phyloP scores from a whole-genome alignment of 2,797 vertebrate genomes.

The Pristis pectinata region DNA sequence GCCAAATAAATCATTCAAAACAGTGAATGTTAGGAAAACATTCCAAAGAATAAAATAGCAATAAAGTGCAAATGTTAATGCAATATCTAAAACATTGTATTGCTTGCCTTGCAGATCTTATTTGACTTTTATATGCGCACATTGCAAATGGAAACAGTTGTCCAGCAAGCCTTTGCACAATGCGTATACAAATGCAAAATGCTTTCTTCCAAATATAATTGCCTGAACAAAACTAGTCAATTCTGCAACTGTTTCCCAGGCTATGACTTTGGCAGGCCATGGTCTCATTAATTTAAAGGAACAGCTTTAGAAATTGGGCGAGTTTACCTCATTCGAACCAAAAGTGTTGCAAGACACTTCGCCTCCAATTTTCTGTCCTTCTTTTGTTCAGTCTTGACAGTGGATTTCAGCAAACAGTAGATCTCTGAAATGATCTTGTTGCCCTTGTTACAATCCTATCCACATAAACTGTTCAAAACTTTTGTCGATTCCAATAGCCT shows the following conservation, averaged over 20 bases:
- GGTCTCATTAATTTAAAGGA: conserved; percentile 1
- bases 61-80: background rate
- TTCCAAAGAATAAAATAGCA: background rate
- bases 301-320: background rate
- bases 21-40: background rate
- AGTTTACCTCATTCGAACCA: background rate
- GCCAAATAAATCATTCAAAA: no score
- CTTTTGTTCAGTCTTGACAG: background rate
- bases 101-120: background rate
- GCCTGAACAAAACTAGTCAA: background rate
- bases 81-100: background rate
- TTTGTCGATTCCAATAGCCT: background rate
- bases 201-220: background rate
- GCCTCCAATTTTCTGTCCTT: background rate
- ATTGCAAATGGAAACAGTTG: background rate
- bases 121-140: background rate
- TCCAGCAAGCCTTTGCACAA: background rate
- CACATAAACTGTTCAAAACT: background rate
- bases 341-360: background rate
- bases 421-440: background rate
- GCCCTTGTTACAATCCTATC: background rate
- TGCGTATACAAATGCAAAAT: background rate
- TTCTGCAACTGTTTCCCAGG: background rate
- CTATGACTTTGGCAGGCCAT: background rate
- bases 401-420: background rate